Evolutionary conservation across 2,888 invertebrate genomes (phyloP), one percentile per base, ranked within the genome.

Genomic region (Nowickia ferox): DNA sequence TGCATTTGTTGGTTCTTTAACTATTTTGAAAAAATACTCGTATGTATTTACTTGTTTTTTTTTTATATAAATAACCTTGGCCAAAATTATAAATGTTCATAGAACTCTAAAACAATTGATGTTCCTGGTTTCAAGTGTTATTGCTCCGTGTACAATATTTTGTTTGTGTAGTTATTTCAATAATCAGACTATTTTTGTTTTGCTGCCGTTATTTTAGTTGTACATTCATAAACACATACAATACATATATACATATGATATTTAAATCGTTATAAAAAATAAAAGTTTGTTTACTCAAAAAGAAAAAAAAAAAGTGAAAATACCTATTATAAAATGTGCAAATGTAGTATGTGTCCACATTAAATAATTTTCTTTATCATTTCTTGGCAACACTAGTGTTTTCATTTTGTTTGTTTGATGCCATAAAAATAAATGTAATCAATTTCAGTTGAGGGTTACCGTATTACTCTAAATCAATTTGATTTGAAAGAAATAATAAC

Each of bases 361-460:
- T 51, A 40, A 77, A 66, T 65, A 46, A 10, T 53, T 55, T 46
- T 71, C 53, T 22, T 79, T 79, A 79, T 71, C 79, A 79, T 38
- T 71, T 79, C 79, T 79, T 79, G 71, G 46, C 55, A 79, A 71
- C 30, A 30, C 79, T 61, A 40, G 17, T 38, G 9, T 59, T 38
- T 40, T 61, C 30, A 30, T 6, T 30, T 30, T 30, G 30, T 30
- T 30, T 30, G 30, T 30, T 74, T 61, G 46, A 13, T 46, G 57
- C 2, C 42, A 19, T 55, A 69, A 44, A 42, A 42, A 42, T 11
- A 44, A 68, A 30, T 44, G 19, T 9, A 13, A 22, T 65, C 11
- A 65, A 48, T 15, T 30, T 30, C 8, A 30, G 57, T 19, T 30
- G 6, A 30, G 30, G 6, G 30, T 30, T 30, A 30, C 30, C 30